Evolutionary conservation across 2,113 vertebrate species (phyloP).

Genomic region (Thomomys bottae): DNA sequence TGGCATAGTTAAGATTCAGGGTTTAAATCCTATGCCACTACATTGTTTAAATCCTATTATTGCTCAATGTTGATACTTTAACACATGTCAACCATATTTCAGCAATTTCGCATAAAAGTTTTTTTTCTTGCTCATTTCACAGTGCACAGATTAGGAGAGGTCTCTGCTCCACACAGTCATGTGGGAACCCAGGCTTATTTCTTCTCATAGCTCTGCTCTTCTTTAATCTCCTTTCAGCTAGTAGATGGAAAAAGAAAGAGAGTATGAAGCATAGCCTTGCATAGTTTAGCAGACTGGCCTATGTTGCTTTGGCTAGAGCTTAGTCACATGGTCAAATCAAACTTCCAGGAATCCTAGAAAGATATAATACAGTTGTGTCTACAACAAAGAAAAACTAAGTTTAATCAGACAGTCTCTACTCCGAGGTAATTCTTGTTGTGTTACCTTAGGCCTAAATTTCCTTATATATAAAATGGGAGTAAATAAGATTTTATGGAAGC

Average conservation of each 20-base stretch:
- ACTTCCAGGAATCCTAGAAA: conserved; percentile 15
- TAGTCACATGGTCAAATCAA: conserved; percentile 15
- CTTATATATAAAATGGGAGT: conserved; percentile 27
- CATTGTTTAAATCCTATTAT: not conserved
- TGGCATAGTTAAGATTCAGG: not conserved
- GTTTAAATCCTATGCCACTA: not conserved
- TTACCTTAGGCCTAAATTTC: conserved; percentile 4
- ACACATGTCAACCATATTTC: not conserved
- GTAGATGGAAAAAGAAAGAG: not conserved
- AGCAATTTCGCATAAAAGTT: not conserved
- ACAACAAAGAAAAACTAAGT: conserved; percentile 13
- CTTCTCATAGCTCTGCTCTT: not conserved
- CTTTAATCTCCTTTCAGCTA: not conserved
- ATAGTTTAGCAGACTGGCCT: not conserved
- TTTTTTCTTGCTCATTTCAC: not conserved
- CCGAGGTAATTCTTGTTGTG: not conserved
- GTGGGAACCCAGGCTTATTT: not conserved
- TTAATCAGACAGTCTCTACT: not conserved
- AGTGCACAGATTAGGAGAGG: not conserved
- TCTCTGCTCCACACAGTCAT: not conserved
- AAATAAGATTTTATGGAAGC: not conserved
- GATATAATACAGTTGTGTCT: not conserved
- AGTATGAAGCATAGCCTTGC: not conserved
- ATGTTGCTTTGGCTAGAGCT: not conserved
- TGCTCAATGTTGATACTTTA: not conserved